Evolutionary conservation across 2,888 invertebrate species (phyloP).

Genomic region (Drosophila recens): DNA sequence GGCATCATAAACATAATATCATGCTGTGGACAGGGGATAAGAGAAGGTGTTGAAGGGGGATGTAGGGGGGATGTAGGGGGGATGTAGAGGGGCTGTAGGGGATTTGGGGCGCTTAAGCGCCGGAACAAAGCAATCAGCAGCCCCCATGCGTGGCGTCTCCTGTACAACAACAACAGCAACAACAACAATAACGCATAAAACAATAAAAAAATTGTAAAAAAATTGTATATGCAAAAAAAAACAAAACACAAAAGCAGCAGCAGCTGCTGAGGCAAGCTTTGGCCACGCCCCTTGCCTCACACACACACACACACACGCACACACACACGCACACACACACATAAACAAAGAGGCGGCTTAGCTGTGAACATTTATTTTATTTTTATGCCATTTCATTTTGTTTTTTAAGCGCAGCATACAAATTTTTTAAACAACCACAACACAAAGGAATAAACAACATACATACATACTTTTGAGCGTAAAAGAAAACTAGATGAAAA

Average conservation of each 20-base stretch:
- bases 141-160: slow-evolving; percentile 64
- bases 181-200: slow-evolving; percentile 58
- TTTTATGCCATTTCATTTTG: slow-evolving; percentile 66
- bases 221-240: slow-evolving; percentile 27
- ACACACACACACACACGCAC: too few relatives aligned
- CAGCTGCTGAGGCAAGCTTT: slow-evolving; percentile 50
- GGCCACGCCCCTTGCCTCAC: slow-evolving; percentile 46
- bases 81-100: slow-evolving; percentile 29
- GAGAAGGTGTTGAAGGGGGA: neutral
- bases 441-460: slow-evolving; percentile 28
- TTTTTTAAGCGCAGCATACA: slow-evolving; percentile 66
- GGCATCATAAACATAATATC: slow-evolving; percentile 56
- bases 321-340: slow-evolving; percentile 22
- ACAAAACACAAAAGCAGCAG: slow-evolving; percentile 36
- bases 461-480: slow-evolving; percentile 31
- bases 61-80: slow-evolving; percentile 32
- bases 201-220: slow-evolving; percentile 42
- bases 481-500: slow-evolving; percentile 59
- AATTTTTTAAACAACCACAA: slow-evolving; percentile 61
- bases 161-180: slow-evolving; percentile 16
- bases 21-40: neutral
- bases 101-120: slow-evolving; percentile 68
- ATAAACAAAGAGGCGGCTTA: slow-evolving; percentile 72
- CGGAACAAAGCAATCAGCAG: slow-evolving; percentile 77
- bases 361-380: slow-evolving; percentile 67